Percentiles rank a stretch among this genome's conserved stretches.
Conservation (phyloP, 2,888 invertebrate genomes). For the Drosophila quinaria region DNA sequence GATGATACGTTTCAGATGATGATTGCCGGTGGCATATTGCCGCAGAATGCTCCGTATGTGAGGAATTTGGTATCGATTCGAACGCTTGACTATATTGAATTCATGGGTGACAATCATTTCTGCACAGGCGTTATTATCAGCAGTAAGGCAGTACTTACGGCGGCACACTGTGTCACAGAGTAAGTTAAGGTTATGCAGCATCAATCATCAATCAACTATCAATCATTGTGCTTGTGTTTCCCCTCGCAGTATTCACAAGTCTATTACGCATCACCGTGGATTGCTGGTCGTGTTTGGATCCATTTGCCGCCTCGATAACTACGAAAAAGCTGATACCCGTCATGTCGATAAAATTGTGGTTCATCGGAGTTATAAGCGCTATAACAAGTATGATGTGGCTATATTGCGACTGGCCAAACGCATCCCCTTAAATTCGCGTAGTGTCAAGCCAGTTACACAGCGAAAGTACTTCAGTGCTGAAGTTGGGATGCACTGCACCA, state of each 20-base stretch:
- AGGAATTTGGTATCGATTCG: constrained; percentile 59
- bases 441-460: constrained; percentile 35
- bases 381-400: constrained; percentile 48
- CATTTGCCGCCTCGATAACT: constrained; percentile 8
- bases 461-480: not conserved
- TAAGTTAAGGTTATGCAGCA: constrained; percentile 24
- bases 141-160: constrained; percentile 57
- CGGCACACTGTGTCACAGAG: constrained; percentile 68
- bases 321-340: constrained; percentile 4
- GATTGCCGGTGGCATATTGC: constrained; percentile 54
- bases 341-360: constrained; percentile 42
- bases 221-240: not conserved
- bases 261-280: constrained; percentile 47
- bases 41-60: constrained; percentile 14
- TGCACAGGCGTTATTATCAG: constrained; percentile 62
- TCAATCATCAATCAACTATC: not conserved
- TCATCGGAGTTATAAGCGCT: constrained; percentile 58
- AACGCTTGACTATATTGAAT: constrained; percentile 37
- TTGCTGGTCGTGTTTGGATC: constrained; percentile 50
- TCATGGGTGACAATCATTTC: constrained; percentile 63
- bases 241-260: constrained; percentile 45
- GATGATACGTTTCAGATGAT: constrained; percentile 62
- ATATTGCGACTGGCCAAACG: constrained; percentile 26
- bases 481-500: constrained; percentile 30
- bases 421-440: constrained; percentile 39